Base-by-base conservation (phyloP, 64 coral and sea anemone species). In the Montipora capricornis region DNA sequence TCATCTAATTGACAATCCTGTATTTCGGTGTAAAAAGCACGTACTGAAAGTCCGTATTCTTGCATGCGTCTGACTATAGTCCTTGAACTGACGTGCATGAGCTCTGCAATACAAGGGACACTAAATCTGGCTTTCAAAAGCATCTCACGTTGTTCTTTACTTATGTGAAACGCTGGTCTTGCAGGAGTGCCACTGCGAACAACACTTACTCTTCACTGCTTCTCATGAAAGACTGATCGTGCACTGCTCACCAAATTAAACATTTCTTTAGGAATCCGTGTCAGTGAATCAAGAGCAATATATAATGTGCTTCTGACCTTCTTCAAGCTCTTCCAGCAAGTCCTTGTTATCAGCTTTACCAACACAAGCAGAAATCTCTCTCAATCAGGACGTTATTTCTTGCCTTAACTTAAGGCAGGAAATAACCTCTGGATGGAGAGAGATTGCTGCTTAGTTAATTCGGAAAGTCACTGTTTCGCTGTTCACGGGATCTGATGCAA, bases 1-100 rank as follows among this genome's bases (percentile, higher is more conserved):
- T 74, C 69, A n/a, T 83, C 89, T 22, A 82, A 91, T 51, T 49
- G 53, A 57, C 53, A 57, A 57, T 57, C 53, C 53, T 57, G 53
- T 64, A 64, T 64, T 14, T 64, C 60, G 0, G 60, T 64, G 9
- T 64, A 19, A 14, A 64, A 64, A 15, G 10, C 60, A 64, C 60
- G 60, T 15, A 64, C 60, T 3, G 60, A 64, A 64, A 64, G 60
- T 11, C 60, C 14, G 60, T 64, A 64, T 15, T 64, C 60, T 64
- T 15, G 10, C 60, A 64, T 64, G 9, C 14, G 60, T 64, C 3
- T 15, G 5, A 1, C 60, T 64, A 57, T 57, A 57, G 10, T 64
- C 13, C 60, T 64, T 15, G 60, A 64, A 64, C 60, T 64, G 3
- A 64, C 60, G 14, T 64, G 3, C 60, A 11, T 12, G 9, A 64